A percentile compares a stretch with the other conserved stretches of the same genome.
These are phyloP conservation scores for Spisula solida DNA, from an alignment of 2,888 invertebrate genomes.

Conservation along the genomic window DNA sequence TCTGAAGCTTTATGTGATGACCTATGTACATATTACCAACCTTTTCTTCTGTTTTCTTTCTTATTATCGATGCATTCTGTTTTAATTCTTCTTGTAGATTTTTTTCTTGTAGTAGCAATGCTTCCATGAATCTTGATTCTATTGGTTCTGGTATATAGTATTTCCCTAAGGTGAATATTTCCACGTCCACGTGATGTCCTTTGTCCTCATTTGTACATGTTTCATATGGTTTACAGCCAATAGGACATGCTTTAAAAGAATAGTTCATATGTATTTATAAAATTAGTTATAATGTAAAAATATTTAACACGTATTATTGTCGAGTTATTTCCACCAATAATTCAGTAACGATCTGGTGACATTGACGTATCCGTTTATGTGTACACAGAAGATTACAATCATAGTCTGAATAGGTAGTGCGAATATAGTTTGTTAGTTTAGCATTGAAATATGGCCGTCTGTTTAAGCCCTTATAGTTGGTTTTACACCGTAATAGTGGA, in stretches of 20 bases:
- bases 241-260: conserved; percentile 70
- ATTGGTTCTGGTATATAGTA: conserved; percentile 77
- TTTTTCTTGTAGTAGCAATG: conserved; percentile 76
- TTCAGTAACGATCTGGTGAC: too few relatives aligned
- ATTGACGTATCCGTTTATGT: too few relatives aligned
- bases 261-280: background rate
- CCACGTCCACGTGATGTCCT: conserved; percentile 80
- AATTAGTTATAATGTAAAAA: too few relatives aligned
- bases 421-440: too few relatives aligned
- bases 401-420: too few relatives aligned
- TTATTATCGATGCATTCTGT: conserved; percentile 78
- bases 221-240: conserved; percentile 70
- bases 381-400: too few relatives aligned
- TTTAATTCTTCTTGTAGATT: conserved; percentile 73
- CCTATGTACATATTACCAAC: conserved; percentile 58
- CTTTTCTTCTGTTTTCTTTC: conserved; percentile 79
- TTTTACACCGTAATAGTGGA: too few relatives aligned
- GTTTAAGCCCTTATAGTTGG: too few relatives aligned
- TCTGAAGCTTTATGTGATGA: too few relatives aligned
- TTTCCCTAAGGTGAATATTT: conserved; percentile 71
- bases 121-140: conserved; percentile 75
- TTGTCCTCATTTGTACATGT: conserved; percentile 71
- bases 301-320: too few relatives aligned
- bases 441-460: too few relatives aligned
- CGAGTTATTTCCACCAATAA: too few relatives aligned